These are phyloP conservation scores for Chaetogeoica ovagalla DNA, from an alignment of 2,888 invertebrate species.

Conservation along the genomic window DNA sequence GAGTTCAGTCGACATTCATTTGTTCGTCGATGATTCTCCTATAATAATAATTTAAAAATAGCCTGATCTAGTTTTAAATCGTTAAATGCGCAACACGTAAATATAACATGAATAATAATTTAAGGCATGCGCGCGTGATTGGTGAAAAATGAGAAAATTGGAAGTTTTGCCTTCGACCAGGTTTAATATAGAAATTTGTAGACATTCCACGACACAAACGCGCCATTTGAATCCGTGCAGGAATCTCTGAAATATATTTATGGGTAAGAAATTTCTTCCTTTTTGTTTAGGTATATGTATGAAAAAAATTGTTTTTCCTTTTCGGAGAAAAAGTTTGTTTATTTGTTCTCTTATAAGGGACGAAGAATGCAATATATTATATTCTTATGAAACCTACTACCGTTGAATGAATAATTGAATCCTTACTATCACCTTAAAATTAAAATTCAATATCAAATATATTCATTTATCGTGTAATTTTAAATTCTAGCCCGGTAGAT, in stretches of 20 bases:
- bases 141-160: slow-evolving; percentile 23
- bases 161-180: slow-evolving; percentile 12
- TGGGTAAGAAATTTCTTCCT: neutral
- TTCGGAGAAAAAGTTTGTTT: too few relatives aligned
- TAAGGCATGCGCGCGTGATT: slow-evolving; percentile 31
- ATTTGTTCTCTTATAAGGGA: too few relatives aligned
- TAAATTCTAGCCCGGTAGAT: neutral
- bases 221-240: neutral
- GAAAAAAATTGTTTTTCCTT: too few relatives aligned
- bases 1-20: neutral
- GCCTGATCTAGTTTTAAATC: slow-evolving; percentile 19
- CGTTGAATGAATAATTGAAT: neutral
- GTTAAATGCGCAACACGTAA: slow-evolving; percentile 37
- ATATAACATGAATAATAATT: slow-evolving; percentile 37
- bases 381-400: too few relatives aligned
- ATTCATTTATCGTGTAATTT: too few relatives aligned
- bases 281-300: neutral
- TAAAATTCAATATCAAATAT: too few relatives aligned
- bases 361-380: too few relatives aligned
- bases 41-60: neutral
- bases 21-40: neutral
- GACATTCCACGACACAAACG: slow-evolving; percentile 2
- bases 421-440: too few relatives aligned
- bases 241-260: neutral
- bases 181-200: slow-evolving; percentile 31